These are phyloP conservation scores for Yponomeuta evonymella DNA, from an alignment of 2,888 invertebrate genomes.

Conservation along the genomic window DNA sequence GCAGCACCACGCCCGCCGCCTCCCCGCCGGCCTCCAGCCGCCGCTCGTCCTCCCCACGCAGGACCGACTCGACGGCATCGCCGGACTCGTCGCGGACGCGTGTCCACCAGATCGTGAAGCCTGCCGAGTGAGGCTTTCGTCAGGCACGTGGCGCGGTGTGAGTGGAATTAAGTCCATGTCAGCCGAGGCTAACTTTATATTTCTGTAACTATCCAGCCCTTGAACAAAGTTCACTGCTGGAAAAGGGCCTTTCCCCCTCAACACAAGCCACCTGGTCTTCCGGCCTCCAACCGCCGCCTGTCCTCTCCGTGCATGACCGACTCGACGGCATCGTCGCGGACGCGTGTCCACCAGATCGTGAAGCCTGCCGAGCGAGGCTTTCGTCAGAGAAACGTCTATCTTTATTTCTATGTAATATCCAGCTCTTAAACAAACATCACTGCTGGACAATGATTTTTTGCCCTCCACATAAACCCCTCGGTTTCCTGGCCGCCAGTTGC, in stretches of 20 bases:
- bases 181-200: no score
- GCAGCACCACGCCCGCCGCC: conserved; percentile 46
- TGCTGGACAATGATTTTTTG: no score
- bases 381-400: not conserved
- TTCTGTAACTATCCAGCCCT: no score
- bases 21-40: conserved; percentile 62
- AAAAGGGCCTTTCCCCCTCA: no score
- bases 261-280: conserved; percentile 21
- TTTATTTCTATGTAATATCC: no score
- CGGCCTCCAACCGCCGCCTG: conserved; percentile 55
- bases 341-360: conserved; percentile 62
- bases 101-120: conserved; percentile 63
- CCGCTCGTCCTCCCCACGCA: conserved; percentile 54
- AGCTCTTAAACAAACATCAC: no score
- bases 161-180: no score
- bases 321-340: conserved; percentile 58
- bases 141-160: no score
- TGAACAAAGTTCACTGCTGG: no score
- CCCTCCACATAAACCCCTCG: no score
- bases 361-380: conserved; percentile 37
- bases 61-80: conserved; percentile 46
- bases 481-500: conserved; percentile 49
- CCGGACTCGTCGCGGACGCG: conserved; percentile 58
- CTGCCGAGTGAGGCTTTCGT: conserved; percentile 27
- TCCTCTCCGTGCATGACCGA: conserved; percentile 49